Percentiles rank a stretch among this genome's conserved stretches.
Evolutionary conservation across 2,797 vertebrate species (phyloP).

Genomic region (Botia kubotai): DNA sequence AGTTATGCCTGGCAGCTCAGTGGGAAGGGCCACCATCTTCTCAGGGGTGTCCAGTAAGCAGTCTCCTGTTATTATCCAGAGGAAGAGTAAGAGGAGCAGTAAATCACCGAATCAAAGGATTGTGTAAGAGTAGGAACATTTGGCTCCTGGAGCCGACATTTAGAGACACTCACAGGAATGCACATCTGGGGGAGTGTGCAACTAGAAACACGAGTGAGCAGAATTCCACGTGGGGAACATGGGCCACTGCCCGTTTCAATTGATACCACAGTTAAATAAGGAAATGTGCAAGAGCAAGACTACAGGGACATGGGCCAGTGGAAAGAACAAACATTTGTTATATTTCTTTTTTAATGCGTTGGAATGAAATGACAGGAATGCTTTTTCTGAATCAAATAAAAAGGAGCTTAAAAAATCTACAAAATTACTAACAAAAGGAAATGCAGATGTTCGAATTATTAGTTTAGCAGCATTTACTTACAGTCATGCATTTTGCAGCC

Average conservation of each 20-base stretch:
- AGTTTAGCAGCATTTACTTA: background rate
- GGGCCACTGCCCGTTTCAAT: constrained; percentile 37
- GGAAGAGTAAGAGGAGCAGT: constrained; percentile 46
- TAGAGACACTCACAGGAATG: constrained; percentile 60
- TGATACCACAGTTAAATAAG: constrained; percentile 32
- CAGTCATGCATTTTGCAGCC: too few species aligned
- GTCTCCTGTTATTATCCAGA: constrained; percentile 80
- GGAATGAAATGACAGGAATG: constrained; percentile 13
- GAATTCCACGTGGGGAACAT: constrained; percentile 43
- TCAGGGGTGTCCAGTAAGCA: constrained; percentile 90
- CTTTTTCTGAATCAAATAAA: background rate
- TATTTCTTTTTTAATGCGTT: constrained; percentile 14
- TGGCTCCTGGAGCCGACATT: constrained; percentile 56
- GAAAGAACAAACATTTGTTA: constrained; percentile 31
- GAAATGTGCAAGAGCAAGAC: constrained; percentile 7
- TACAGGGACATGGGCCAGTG: constrained; percentile 16
- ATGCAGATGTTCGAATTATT: background rate
- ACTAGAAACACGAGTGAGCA: constrained; percentile 44
- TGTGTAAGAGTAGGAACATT: constrained; percentile 57
- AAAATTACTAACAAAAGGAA: background rate
- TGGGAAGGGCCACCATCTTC: constrained; percentile 77
- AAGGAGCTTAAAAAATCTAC: constrained; percentile 1
- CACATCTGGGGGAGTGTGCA: constrained; percentile 63
- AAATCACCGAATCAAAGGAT: constrained; percentile 49
- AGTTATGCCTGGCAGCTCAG: constrained; percentile 81